Conservation (phyloP, 2,888 invertebrate species). For the Loripinus fragilis region DNA sequence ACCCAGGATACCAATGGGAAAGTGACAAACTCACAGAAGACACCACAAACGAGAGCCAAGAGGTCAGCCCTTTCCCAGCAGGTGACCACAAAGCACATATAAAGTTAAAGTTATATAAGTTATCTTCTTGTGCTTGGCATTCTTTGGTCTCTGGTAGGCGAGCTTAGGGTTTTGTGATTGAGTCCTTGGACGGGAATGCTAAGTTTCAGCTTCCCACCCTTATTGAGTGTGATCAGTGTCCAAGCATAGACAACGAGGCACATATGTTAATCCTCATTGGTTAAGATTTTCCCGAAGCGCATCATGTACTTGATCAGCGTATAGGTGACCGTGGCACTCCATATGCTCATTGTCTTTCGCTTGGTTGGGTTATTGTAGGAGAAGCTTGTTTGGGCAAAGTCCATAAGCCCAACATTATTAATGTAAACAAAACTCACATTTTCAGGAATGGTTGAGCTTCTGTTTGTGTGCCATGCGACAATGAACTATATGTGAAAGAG, state of each 20-base stretch:
- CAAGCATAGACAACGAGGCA: conserved; percentile 14
- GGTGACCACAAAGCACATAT: no score
- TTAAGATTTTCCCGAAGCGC: conserved; percentile 23
- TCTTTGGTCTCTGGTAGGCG: not conserved
- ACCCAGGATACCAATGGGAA: no score
- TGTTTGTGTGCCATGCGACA: conserved; percentile 1
- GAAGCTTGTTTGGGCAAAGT: conserved; percentile 50
- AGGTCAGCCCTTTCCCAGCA: no score
- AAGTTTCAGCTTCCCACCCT: conserved; percentile 27
- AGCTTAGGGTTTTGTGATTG: not conserved
- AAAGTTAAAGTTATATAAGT: not conserved
- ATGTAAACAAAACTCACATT: conserved; percentile 1
- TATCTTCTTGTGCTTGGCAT: not conserved
- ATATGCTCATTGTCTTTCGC: conserved; percentile 14
- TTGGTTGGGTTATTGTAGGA: conserved; percentile 32
- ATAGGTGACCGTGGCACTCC: conserved; percentile 4
- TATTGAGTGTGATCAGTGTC: conserved; percentile 41
- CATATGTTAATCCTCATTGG: conserved; percentile 18
- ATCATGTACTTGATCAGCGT: conserved; percentile 26
- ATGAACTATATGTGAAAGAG: not conserved
- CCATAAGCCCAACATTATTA: conserved; percentile 13
- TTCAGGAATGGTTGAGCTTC: not conserved
- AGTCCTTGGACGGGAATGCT: conserved; percentile 18
- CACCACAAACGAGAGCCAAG: no score
- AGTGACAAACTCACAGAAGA: no score